Evolutionary conservation across 2,888 invertebrate genomes (phyloP), one percentile per base, ranked within the genome.

Genomic region (Tetragnatha montana): DNA sequence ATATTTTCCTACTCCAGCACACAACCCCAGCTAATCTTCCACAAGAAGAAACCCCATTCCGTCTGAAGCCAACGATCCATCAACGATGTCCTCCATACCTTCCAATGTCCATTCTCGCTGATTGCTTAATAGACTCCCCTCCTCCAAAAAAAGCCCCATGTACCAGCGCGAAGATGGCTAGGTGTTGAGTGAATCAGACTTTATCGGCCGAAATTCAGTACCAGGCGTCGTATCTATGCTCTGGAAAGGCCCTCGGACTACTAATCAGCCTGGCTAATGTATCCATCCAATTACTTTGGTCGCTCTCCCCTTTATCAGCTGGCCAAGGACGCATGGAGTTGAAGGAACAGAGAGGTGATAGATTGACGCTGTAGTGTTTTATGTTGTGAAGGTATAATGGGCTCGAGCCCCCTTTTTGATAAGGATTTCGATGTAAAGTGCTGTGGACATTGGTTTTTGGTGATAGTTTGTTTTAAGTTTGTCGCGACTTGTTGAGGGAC

Each of bases 101-200:
- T 17, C 71, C 71, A 35, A 35, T 8, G 85, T 79, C 51, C 35
- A 51, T 80, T 22, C 74, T 50, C 75, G 70, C 78, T 73, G 51
- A 85, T 80, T 86, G 19, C 80, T 71, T 47, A 86, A 78, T 84
- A 35, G 35, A 35, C 35, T 35, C 35, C 68, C 21, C n/a, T 47
- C 71, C 49, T 10, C 51, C 50, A 35, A 19, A 22, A 47, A n/a
- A 49, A 35, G 47, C 12, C 47, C n/a, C 17, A 35, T 14, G 60
- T 22, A 35, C 35, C 35, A 35, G 35, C 35, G 35, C 35, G 35
- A 35, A 35, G 35, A 35, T 35, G 35, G 21, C 70, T 71, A 89
- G 89, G 89, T 89, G 89, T 89, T 89, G 89, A 89, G 89, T 81
- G 81, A 86, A 85, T 85, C 81, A 81, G 78, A 76, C 69, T 86